Evolutionary conservation across 2,888 invertebrate genomes (phyloP).

Genomic region (Andrena marginata): DNA sequence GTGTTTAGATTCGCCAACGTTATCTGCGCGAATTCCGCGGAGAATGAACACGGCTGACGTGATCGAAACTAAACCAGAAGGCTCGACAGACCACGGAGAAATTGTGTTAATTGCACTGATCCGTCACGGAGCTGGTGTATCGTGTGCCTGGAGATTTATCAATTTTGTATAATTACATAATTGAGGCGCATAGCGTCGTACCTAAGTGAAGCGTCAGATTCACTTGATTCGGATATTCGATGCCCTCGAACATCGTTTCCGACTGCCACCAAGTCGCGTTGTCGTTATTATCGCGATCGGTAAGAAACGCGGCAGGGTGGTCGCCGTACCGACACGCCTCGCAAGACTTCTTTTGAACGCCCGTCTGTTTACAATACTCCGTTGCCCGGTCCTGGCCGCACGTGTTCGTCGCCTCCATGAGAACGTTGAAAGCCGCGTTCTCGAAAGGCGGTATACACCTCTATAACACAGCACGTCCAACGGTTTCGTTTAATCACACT

Average conservation of each 20-base stretch:
- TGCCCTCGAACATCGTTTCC: constrained; percentile 97
- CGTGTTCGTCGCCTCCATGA: constrained; percentile 97
- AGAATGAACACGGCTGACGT: not conserved
- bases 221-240: constrained; percentile 96
- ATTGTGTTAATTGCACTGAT: too few species aligned
- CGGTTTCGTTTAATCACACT: not conserved
- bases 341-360: constrained; percentile 92
- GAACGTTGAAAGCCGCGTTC: constrained; percentile 96
- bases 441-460: constrained; percentile 98
- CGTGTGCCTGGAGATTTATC: too few species aligned
- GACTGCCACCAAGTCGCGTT: constrained; percentile 99
- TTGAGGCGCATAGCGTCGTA: constrained; percentile 78
- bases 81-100: not conserved
- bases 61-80: not conserved
- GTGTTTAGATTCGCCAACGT: constrained; percentile 12
- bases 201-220: constrained; percentile 96
- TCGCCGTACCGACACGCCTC: constrained; percentile 90
- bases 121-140: too few species aligned
- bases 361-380: constrained; percentile 97
- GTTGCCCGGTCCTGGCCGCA: constrained; percentile 93
- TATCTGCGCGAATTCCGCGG: constrained; percentile 27
- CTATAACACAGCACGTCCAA: constrained; percentile 86
- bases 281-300: constrained; percentile 95
- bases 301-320: constrained; percentile 92
- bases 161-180: not conserved